Evolutionary conservation across 2,888 invertebrate species (phyloP), one percentile per base, ranked within the genome.

Genomic region (Pecten maximus): DNA sequence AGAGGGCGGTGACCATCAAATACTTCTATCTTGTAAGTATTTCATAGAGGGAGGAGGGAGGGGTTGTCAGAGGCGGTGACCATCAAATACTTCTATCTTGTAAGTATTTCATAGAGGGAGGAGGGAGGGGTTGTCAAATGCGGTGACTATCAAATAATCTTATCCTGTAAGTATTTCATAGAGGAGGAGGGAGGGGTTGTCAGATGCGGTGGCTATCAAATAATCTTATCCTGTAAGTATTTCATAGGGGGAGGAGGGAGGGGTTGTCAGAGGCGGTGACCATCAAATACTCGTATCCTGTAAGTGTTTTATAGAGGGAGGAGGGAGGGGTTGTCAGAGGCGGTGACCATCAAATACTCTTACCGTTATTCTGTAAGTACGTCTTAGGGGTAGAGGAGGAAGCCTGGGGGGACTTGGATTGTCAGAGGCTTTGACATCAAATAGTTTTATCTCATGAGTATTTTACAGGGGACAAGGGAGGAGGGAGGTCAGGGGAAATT

Each of bases 41-140:
- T n/a, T n/a, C 44, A 44, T 12, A 19, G 15, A 23, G 40, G 88
- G 23, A 23, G 44, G 40, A 88, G 88, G 35, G 35, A 40, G 39
- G 39, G 86, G 44, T n/a, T 44, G n/a, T 35, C 88, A n/a, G 90
- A 90, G n/a, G 90, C 60, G 6, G 88, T 90, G 19, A 90, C 88
- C 23, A 40, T 90, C 40, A 74, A 90, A 40, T 50, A 90, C 48
- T 39, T 86, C 4, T 90, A 90, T 50, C 90, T 88, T 86, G 90
- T 90, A 87, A 88, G 90, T 86, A 74, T 23, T 74, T 15, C 2
- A 74, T 35, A 74, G 8, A 35, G 28, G 8, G 86, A 8, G 35
- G 86, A 74, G 8, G 8, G 86, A 40, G 4, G 48, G 0, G 0
- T 35, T 4, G 50, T 23, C 40, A 28, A 48, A 35, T 48, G 4